A percentile compares a stretch with the other conserved stretches of the same genome.
phyloP scores from a whole-genome alignment of 2,113 vertebrate genomes.

The Bothrops jararaca region DNA sequence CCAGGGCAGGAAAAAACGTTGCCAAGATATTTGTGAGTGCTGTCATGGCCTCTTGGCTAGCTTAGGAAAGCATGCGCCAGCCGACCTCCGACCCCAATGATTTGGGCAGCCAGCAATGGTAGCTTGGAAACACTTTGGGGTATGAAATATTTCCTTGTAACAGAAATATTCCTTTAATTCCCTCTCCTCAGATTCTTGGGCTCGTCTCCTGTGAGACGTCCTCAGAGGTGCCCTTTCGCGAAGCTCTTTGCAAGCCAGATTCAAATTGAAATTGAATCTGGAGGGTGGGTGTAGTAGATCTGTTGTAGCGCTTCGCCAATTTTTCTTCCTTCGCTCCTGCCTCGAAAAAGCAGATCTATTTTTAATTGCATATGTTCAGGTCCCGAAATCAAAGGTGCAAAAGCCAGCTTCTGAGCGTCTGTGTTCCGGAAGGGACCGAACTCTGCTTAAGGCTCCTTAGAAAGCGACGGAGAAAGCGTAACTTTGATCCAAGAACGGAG shows the following conservation, averaged over 20 bases:
- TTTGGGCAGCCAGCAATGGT: background rate
- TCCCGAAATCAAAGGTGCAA: background rate
- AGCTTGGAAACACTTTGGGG: background rate
- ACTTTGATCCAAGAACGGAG: constrained; percentile 44
- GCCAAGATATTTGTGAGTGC: background rate
- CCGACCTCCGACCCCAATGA: background rate
- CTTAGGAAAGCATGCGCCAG: background rate
- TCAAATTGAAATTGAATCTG: background rate
- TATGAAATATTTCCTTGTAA: background rate
- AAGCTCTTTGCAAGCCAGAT: background rate
- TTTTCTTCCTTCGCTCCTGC: background rate
- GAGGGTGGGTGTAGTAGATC: background rate
- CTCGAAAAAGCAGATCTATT: background rate
- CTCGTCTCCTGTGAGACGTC: background rate
- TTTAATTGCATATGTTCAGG: background rate
- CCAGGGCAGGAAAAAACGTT: background rate
- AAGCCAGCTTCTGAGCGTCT: background rate
- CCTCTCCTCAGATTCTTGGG: background rate
- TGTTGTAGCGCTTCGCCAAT: background rate
- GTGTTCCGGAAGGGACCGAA: background rate
- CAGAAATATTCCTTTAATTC: background rate
- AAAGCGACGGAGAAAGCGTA: background rate
- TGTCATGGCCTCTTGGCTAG: background rate
- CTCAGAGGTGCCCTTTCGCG: background rate
- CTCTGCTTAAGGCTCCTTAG: background rate